A percentile compares a stretch with the other conserved stretches of the same genome.
phyloP scores from a whole-genome alignment of 2,888 invertebrate genomes.

The Aproaerema taeniolella region DNA sequence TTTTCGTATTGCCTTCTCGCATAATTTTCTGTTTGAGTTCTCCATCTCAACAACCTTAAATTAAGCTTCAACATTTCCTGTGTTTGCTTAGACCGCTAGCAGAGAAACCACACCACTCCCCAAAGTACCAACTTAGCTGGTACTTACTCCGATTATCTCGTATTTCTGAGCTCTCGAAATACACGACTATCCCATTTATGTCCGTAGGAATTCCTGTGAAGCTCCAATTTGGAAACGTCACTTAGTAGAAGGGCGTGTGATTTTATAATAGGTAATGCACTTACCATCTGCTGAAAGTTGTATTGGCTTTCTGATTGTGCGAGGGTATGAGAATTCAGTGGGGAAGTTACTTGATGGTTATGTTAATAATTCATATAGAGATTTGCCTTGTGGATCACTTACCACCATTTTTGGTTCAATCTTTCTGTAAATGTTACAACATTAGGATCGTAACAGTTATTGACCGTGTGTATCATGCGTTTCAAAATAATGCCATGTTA shows the following conservation, averaged over 20 bases:
- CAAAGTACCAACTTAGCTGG: conserved; percentile 27
- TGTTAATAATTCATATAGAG: no score
- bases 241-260: conserved; percentile 16
- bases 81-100: neutral
- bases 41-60: no score
- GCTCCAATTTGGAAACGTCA: conserved; percentile 48
- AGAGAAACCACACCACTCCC: conserved; percentile 16
- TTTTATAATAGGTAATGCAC: conserved; percentile 23
- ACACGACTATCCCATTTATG: conserved; percentile 70
- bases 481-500: no score
- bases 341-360: neutral
- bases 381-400: no score
- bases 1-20: no score
- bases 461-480: no score
- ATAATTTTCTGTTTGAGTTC: no score
- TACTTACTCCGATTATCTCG: conserved; percentile 44
- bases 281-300: conserved; percentile 5
- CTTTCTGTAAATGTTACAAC: no score
- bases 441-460: no score
- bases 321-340: neutral
- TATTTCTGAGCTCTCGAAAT: conserved; percentile 47
- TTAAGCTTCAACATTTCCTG: no score
- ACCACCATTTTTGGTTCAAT: no score
- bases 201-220: conserved; percentile 38
- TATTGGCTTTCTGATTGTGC: conserved; percentile 6